Evolutionary conservation across 2,113 vertebrate species (phyloP).

Genomic region (Tenrec ecaudatus): DNA sequence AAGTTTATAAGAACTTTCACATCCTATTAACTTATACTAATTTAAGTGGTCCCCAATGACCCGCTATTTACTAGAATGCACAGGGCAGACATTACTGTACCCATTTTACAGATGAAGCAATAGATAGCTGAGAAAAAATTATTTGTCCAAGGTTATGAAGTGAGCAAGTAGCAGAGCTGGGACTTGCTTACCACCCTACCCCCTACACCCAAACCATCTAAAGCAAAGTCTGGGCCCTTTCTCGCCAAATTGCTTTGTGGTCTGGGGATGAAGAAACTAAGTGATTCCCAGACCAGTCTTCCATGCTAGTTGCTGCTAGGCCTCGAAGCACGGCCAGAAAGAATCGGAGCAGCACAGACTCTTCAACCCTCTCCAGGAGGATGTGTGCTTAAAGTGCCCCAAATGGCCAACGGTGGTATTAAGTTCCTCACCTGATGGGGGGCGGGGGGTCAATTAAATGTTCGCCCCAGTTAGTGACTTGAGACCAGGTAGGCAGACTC

Average conservation of each 20-base stretch:
- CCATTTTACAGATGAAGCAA: neutral
- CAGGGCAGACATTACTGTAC: neutral
- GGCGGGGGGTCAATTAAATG: neutral
- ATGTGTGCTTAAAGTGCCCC: neutral
- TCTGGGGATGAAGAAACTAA: conserved; percentile 9
- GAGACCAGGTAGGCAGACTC: neutral
- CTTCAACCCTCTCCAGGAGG: neutral
- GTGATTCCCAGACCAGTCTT: neutral
- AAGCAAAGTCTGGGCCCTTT: conserved; percentile 12
- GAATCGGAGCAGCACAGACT: neutral
- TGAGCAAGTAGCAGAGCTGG: neutral
- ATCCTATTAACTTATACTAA: conserved; percentile 6
- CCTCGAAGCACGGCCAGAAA: neutral
- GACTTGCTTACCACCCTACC: too few relatives aligned
- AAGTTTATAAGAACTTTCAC: neutral
- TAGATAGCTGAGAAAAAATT: neutral
- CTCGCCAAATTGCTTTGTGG: conserved; percentile 34
- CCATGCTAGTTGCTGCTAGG: neutral
- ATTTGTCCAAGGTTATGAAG: neutral
- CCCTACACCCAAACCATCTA: neutral
- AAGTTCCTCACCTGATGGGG: conserved; percentile 17
- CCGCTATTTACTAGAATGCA: neutral
- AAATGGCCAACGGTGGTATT: neutral
- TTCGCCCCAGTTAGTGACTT: neutral
- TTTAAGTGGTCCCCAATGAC: neutral